These are phyloP conservation scores for Acrossocheilus fasciatus DNA, from an alignment of 2,797 vertebrate genomes.

Conservation along the genomic window DNA sequence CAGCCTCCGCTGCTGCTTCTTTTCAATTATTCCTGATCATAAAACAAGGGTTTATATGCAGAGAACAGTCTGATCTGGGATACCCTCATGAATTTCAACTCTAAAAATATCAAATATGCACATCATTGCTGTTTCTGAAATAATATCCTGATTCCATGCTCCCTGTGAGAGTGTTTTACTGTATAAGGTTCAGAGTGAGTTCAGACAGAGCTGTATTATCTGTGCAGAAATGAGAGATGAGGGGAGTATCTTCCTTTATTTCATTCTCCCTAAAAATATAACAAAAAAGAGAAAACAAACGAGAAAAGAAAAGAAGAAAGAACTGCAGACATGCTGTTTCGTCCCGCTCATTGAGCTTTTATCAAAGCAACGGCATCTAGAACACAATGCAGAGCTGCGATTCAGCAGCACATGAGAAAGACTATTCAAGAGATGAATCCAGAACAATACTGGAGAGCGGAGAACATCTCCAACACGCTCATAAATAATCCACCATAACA, in stretches of 20 bases:
- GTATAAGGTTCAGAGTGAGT: conserved; percentile 1
- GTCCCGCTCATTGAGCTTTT: background rate
- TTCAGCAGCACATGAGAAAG: conserved; percentile 4
- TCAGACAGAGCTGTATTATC: conserved; percentile 8
- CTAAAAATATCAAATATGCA: background rate
- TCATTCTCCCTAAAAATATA: background rate
- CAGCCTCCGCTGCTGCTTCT: background rate
- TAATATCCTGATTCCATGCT: conserved; percentile 20
- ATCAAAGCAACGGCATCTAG: background rate
- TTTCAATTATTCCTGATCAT: conserved; percentile 24
- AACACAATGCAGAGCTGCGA: background rate
- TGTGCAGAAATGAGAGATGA: conserved; percentile 10
- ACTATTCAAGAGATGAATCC: conserved; percentile 18
- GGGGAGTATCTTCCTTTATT: conserved; percentile 11
- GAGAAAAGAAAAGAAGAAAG: background rate
- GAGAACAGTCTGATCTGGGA: background rate
- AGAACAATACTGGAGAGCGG: conserved; percentile 13
- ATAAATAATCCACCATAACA: conserved; percentile 24
- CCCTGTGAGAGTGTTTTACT: conserved; percentile 24
- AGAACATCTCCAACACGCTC: conserved; percentile 31
- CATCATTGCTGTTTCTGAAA: conserved; percentile 1
- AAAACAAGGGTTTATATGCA: background rate
- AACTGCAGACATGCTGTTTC: background rate
- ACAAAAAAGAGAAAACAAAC: background rate
- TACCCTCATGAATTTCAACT: background rate